These are phyloP conservation scores for Chaenodraco wilsoni DNA, from an alignment of 2,797 vertebrate species.

Conservation along the genomic window DNA sequence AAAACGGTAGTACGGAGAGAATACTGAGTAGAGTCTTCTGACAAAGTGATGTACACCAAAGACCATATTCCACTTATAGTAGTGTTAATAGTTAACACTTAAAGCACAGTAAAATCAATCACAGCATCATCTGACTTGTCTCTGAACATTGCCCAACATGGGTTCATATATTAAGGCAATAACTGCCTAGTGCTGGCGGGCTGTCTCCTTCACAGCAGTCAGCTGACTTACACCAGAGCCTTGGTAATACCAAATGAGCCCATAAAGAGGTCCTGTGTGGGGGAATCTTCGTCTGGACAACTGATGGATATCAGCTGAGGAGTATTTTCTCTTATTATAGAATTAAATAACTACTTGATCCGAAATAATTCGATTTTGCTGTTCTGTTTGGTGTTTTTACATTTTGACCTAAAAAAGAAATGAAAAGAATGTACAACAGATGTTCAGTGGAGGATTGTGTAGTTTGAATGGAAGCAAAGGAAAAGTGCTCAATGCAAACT, in stretches of 20 bases:
- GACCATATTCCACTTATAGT: slow-evolving; percentile 53
- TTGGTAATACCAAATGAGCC: slow-evolving; percentile 75
- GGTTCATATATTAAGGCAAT: slow-evolving; percentile 79
- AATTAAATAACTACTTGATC: slow-evolving; percentile 19
- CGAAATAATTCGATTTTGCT: slow-evolving; percentile 49
- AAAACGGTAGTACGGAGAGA: neutral
- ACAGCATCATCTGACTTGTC: slow-evolving; percentile 74
- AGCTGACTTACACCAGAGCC: slow-evolving; percentile 73
- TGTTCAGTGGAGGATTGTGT: neutral
- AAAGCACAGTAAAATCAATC: slow-evolving; percentile 76
- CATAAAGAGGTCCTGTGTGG: slow-evolving; percentile 71
- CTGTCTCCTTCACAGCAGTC: slow-evolving; percentile 64
- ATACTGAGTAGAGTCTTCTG: slow-evolving; percentile 11
- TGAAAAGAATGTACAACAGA: neutral
- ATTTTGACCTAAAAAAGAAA: slow-evolving; percentile 24
- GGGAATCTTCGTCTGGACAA: slow-evolving; percentile 68
- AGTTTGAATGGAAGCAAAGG: slow-evolving; percentile 13
- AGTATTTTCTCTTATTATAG: slow-evolving; percentile 31
- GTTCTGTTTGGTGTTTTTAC: slow-evolving; percentile 1
- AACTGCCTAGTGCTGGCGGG: slow-evolving; percentile 65
- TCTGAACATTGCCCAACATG: slow-evolving; percentile 69
- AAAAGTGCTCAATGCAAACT: slow-evolving; percentile 29
- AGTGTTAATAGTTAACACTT: slow-evolving; percentile 75
- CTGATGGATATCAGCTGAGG: slow-evolving; percentile 63
- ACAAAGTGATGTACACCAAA: slow-evolving; percentile 53